A percentile compares a stretch with the other conserved stretches of the same genome.
These are phyloP conservation scores for Xenopus tropicalis DNA, from an alignment of 2,113 vertebrate genomes.

Conservation along the genomic window DNA sequence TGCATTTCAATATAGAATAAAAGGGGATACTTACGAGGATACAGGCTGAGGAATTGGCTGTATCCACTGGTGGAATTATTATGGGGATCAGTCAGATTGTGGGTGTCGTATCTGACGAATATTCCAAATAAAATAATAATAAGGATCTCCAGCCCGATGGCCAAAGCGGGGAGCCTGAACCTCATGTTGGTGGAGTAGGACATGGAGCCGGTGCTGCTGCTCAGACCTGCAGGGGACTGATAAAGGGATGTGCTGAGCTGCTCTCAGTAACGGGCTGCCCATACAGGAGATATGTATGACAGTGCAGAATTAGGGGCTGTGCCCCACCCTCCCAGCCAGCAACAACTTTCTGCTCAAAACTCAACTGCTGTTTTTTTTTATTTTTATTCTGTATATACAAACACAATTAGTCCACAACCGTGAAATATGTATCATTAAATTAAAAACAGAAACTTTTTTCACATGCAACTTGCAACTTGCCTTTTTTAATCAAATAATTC, in stretches of 20 bases:
- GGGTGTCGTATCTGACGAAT: constrained; percentile 72
- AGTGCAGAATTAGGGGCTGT: constrained; percentile 49
- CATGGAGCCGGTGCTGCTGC: constrained; percentile 54
- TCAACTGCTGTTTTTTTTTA: too few species aligned
- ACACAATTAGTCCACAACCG: too few species aligned
- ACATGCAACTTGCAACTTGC: too few species aligned
- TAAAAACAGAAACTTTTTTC: too few species aligned
- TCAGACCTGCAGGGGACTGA: constrained; percentile 55
- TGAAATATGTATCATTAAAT: too few species aligned
- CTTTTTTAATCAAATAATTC: too few species aligned
- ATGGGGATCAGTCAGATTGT: accelerated
- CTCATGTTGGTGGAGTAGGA: constrained; percentile 79
- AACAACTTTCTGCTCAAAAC: not conserved
- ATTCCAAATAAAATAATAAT: constrained; percentile 79
- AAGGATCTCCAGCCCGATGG: constrained; percentile 71
- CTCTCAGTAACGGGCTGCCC: constrained; percentile 55
- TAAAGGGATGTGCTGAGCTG: constrained; percentile 55
- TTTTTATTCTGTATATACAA: too few species aligned
- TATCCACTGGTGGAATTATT: accelerated
- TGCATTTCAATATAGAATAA: too few species aligned
- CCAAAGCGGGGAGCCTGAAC: constrained; percentile 78
- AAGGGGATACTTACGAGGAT: constrained; percentile 78
- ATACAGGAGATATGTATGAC: constrained; percentile 61
- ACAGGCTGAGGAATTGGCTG: constrained; percentile 44
- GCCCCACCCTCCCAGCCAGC: constrained; percentile 59